Evolutionary conservation across 2,797 vertebrate genomes (phyloP).

Genomic region (Danio kyathit): DNA sequence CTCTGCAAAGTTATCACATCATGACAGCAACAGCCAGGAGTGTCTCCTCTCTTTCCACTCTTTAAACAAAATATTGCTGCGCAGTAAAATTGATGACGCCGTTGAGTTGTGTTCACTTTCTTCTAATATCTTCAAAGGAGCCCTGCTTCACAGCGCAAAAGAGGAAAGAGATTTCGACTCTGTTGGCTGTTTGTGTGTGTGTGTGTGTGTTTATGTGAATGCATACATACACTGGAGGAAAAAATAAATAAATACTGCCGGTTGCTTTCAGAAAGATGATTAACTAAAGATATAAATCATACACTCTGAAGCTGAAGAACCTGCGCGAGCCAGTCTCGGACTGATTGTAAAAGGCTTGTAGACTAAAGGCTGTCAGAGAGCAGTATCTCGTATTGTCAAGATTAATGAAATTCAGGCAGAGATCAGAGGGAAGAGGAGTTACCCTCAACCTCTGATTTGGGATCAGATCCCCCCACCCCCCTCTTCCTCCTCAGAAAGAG

Average conservation of each 20-base stretch:
- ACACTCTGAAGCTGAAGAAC: conserved; percentile 58
- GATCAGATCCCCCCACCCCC: background rate
- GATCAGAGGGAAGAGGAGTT: conserved; percentile 56
- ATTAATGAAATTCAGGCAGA: conserved; percentile 60
- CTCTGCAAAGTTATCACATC: conserved; percentile 61
- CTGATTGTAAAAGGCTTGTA: conserved; percentile 59
- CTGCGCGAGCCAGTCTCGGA: conserved; percentile 52
- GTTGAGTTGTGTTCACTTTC: conserved; percentile 67
- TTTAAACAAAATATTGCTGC: conserved; percentile 70
- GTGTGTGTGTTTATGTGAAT: conserved; percentile 45
- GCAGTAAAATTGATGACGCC: conserved; percentile 67
- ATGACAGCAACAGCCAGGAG: conserved; percentile 63
- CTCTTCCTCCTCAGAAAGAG: conserved; percentile 8
- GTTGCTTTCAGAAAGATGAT: conserved; percentile 65
- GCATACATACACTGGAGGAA: conserved; percentile 37
- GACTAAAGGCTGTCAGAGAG: conserved; percentile 59
- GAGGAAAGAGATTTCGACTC: conserved; percentile 48
- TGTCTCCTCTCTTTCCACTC: conserved; percentile 65
- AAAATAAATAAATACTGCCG: conserved; percentile 56
- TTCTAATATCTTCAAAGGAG: conserved; percentile 72
- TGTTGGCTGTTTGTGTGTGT: background rate
- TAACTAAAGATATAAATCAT: conserved; percentile 64
- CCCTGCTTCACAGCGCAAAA: conserved; percentile 58
- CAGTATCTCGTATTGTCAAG: conserved; percentile 61
- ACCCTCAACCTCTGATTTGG: conserved; percentile 46